Evolutionary conservation across 2,113 vertebrate species (phyloP).

Genomic region (Cacatua alba): DNA sequence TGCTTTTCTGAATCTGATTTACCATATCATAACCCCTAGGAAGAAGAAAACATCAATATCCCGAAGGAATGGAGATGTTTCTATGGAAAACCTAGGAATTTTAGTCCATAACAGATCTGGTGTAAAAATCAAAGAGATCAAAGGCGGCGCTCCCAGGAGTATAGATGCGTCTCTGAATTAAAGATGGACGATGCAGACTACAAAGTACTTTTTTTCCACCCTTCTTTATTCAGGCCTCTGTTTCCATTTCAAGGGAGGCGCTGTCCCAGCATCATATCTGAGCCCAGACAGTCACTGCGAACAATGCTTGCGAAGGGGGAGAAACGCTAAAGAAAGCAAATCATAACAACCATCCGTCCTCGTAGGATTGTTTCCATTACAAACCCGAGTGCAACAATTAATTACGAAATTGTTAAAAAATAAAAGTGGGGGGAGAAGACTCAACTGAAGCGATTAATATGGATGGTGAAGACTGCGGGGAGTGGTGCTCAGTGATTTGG

Average conservation of each 20-base stretch:
- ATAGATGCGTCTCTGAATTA: constrained; percentile 86
- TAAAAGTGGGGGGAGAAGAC: neutral
- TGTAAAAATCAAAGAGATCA: constrained; percentile 91
- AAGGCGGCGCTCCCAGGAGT: constrained; percentile 86
- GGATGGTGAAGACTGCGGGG: neutral
- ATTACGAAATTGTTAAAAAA: constrained; percentile 7
- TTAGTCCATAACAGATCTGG: constrained; percentile 92
- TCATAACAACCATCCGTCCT: constrained; percentile 31
- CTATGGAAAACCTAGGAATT: constrained; percentile 99
- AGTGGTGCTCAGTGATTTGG: neutral
- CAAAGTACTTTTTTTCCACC: constrained; percentile 82
- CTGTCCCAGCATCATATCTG: constrained; percentile 75
- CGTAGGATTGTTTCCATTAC: constrained; percentile 21
- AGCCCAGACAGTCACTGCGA: constrained; percentile 58
- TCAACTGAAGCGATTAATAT: neutral
- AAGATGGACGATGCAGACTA: constrained; percentile 92
- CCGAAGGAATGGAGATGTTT: constrained; percentile 95
- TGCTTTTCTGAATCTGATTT: constrained; percentile 94
- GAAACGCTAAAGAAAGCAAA: constrained; percentile 36
- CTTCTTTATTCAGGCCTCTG: constrained; percentile 76
- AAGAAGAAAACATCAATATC: constrained; percentile 99
- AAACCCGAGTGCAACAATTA: constrained; percentile 4
- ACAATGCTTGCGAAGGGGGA: constrained; percentile 56
- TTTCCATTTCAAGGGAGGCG: constrained; percentile 79
- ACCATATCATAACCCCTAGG: constrained; percentile 99